Base-by-base conservation (phyloP, 2,888 invertebrate genomes). In the Cerastis leucographa region DNA sequence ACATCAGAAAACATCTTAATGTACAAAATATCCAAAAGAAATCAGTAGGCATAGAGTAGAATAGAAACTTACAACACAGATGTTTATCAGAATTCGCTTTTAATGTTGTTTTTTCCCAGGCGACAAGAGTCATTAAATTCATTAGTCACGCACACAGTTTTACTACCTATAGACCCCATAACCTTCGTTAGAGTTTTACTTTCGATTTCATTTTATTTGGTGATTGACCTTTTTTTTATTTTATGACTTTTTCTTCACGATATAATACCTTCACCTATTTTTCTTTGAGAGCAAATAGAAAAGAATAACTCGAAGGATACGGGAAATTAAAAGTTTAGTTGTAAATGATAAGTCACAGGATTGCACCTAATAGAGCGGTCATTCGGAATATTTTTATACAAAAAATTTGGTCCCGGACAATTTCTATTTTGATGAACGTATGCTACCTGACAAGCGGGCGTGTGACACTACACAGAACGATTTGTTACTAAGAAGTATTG, bases 121-220 rank as follows among this genome's bases (percentile, higher is more conserved):
- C 83, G 83, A 83, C 83, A 85, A 85, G 66, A 81, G 59, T 82
- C 85, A 83, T 83, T 73, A 85, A 82, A 83, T 83, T 85, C 72
- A 85, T 83, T 85, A 76, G 83, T 83, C 83, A 83, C 83, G 83
- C 86, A 83, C 86, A 64, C 67, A 68, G 35, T 73, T 83, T 83
- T 71, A 61, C 54, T 74, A 51, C 80, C n/a, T 8, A 64, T 64
- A 42, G 64, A 17, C 42, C 11, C 82, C 49, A 83, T 85, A 82
- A 71, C 64, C 59, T 85, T 73, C 54, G 59, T 35, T 71, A 59
- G n/a, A 76, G 62, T 49, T 81, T 73, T 71, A 66, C 46, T 82
- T 71, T 66, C 64, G 51, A 64, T 51, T 69, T 74, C 42, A 74
- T 81, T 82, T 76, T 85, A 75, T 81, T 62, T 25, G 25, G 59